Evolutionary conservation across 2,113 vertebrate genomes (phyloP).

Genomic region (Noctilio leporinus): DNA sequence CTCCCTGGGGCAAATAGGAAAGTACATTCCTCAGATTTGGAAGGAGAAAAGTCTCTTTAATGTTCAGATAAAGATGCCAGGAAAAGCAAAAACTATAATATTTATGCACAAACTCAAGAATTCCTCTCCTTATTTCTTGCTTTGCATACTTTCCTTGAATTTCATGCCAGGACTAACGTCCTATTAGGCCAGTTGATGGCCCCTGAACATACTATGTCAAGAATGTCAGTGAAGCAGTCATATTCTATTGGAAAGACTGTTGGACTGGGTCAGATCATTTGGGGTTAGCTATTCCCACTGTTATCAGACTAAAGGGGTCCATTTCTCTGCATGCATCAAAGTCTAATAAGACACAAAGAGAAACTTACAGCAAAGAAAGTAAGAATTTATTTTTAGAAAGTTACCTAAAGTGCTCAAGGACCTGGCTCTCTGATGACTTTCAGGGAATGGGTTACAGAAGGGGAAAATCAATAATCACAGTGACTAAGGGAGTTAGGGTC

Average conservation of each 20-base stretch:
- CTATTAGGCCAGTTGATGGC: neutral
- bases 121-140: neutral
- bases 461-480: neutral
- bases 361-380: neutral
- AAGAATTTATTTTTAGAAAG: neutral
- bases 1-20: neutral
- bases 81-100: neutral
- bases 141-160: neutral
- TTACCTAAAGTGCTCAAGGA: neutral
- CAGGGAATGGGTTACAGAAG: neutral
- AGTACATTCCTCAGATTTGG: neutral
- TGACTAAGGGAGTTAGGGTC: neutral
- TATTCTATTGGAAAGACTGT: neutral
- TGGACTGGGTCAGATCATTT: neutral
- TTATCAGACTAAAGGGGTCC: neutral
- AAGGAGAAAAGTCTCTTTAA: neutral
- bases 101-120: neutral
- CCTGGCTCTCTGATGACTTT: neutral
- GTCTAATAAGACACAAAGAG: neutral
- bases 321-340: neutral
- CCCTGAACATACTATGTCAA: neutral
- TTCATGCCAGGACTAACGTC: neutral
- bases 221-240: neutral
- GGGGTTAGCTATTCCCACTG: neutral
- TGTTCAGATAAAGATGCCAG: too few relatives aligned